Percentiles rank a stretch among this genome's conserved stretches.
Conservation (phyloP, 2,113 vertebrate genomes). For the Petrocephalus zakoni region DNA sequence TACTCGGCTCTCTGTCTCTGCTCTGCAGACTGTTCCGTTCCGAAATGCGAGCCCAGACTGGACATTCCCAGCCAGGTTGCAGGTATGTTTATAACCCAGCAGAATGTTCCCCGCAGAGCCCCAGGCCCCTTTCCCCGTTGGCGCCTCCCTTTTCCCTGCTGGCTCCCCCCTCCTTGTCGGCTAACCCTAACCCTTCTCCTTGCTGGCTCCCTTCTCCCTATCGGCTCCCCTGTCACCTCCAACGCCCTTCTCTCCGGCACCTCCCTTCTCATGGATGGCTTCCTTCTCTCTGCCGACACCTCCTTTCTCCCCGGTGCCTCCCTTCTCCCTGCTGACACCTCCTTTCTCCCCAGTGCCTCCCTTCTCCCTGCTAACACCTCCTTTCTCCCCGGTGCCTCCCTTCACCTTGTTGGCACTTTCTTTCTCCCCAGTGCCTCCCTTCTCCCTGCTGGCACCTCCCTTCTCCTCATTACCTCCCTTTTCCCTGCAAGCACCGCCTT, state of each 20-base stretch:
- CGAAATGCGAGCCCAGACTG: constrained; percentile 64
- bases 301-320: no score
- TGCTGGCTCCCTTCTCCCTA: neutral
- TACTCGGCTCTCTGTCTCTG: constrained; percentile 3
- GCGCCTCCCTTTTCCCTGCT: neutral
- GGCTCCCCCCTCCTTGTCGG: neutral
- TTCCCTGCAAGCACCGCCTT: no score
- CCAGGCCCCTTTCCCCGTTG: neutral
- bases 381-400: neutral
- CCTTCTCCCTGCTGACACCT: no score
- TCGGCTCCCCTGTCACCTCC: no score
- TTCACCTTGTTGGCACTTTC: neutral
- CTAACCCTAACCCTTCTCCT: neutral
- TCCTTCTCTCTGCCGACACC: neutral
- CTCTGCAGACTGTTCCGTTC: constrained; percentile 57
- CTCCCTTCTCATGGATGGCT: neutral
- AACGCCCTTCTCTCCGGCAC: neutral
- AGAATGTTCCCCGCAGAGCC: neutral
- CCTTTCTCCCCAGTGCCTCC: neutral
- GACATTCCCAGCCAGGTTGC: constrained; percentile 56
- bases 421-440: neutral
- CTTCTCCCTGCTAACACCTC: neutral
- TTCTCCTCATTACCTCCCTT: neutral
- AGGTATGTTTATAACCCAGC: constrained; percentile 41
- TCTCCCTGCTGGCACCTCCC: neutral